phyloP scores from a whole-genome alignment of 2,113 vertebrate genomes.

The Oreochromis niloticus region DNA sequence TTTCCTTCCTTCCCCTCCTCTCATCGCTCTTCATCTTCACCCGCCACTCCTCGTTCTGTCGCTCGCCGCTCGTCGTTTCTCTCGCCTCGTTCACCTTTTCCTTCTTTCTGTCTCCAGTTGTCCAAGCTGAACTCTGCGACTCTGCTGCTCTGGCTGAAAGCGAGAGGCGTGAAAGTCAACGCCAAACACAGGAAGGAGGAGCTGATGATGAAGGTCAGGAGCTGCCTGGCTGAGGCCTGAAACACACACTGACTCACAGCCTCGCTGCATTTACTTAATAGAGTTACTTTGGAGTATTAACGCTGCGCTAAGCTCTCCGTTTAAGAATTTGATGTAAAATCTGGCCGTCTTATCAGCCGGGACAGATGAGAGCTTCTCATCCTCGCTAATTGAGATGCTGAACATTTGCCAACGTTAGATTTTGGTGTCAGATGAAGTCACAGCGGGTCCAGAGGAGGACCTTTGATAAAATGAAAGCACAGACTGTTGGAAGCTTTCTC shows the following conservation, averaged over 20 bases:
- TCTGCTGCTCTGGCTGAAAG: slow-evolving; percentile 62
- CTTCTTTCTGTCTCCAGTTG: slow-evolving; percentile 25
- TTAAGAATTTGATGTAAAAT: background rate
- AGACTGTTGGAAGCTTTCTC: background rate
- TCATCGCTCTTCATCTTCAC: background rate
- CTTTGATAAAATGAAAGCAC: background rate
- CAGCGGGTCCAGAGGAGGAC: background rate
- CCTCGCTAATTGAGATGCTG: background rate
- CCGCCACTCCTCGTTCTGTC: rapidly evolving
- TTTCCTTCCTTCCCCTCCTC: background rate
- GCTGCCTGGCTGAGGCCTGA: slow-evolving; percentile 57
- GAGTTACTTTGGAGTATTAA: background rate
- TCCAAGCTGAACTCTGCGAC: slow-evolving; percentile 48
- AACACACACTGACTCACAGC: background rate
- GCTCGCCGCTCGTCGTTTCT: background rate
- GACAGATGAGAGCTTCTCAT: background rate
- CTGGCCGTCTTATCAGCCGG: background rate
- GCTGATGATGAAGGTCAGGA: slow-evolving; percentile 69
- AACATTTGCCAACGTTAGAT: background rate
- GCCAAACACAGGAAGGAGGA: slow-evolving; percentile 67
- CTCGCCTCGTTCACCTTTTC: background rate
- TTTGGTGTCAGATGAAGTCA: background rate
- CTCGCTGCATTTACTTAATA: background rate
- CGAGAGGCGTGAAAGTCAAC: slow-evolving; percentile 39
- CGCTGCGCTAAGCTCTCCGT: background rate